Evolutionary conservation across 30 jellyfish, hydroid and myxozoan species (phyloP), one percentile per base, ranked within the genome.

Genomic region (Hydractinia symbiolongicarpus): DNA sequence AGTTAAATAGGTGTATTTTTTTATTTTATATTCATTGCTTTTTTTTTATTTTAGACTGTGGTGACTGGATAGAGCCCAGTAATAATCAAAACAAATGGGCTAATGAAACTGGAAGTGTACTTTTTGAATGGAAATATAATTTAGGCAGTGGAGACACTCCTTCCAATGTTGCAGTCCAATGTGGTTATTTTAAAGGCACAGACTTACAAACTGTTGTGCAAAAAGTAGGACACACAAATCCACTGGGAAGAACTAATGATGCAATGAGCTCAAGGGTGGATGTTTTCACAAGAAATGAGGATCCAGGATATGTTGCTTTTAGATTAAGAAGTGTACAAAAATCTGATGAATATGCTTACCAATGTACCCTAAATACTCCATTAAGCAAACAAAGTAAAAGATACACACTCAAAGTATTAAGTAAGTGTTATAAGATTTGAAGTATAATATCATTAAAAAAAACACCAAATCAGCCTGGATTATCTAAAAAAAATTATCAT

Each of bases 131-230:
- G 74, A 64, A 13, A 51, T 64, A 64, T 13, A 64, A 0, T 13
- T 7, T 64, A 2, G 40, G 4, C 2, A 64, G 74, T 64, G 74
- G 74, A 1, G 44, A 0, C 44, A 2, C 44, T 30, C 52, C 19
- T 64, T 1, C 19, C 7, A 13, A 6, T 13, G 7, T 13, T 1
- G 8, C 4, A 64, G 74, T 64, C 0, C 1, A 5, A 6, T 77
- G 85, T 77, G 82, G 85, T 4, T 74, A 74, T 74, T 50, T 30
- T 74, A n/a, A 20, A 9, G 83, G 81, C 51, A 14, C 61, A 21
- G 61, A 72, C 16, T 14, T 53, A 17, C 51, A 11, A 4, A 76
- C 5, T 6, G 40, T 72, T 8, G 61, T 72, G 7, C 53, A 55
- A 7, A 52, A 55, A 72, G 15, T 5, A 0, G 81, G 67, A 8